Evolutionary conservation across 1,140 invertebrate genomes (phyloP).

Genomic region (Paralvinella palmiformis): DNA sequence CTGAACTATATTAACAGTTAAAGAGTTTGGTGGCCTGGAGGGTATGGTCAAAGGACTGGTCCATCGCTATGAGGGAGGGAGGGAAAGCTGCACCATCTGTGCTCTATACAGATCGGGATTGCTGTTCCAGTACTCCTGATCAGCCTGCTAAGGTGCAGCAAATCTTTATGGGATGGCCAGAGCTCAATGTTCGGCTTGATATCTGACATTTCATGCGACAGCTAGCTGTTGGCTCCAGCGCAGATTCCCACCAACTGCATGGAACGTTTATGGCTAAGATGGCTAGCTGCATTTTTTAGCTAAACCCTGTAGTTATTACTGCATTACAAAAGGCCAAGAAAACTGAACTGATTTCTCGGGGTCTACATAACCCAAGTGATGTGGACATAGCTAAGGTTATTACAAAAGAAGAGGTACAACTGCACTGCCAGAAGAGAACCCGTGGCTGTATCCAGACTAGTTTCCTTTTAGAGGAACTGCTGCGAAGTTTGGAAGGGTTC

Average conservation of each 20-base stretch:
- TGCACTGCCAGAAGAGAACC: constrained; percentile 25
- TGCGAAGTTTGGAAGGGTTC: constrained; percentile 12
- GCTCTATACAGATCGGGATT: background rate
- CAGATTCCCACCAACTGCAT: constrained; percentile 28
- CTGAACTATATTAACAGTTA: background rate
- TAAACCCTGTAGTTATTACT: constrained; percentile 18
- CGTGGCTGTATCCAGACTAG: constrained; percentile 20
- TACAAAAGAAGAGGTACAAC: constrained; percentile 19
- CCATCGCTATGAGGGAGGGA: background rate
- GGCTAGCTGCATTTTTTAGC: constrained; percentile 26
- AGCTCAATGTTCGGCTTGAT: constrained; percentile 24
- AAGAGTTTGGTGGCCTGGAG: background rate
- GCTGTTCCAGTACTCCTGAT: background rate
- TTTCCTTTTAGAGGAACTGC: constrained; percentile 16
- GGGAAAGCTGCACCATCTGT: background rate
- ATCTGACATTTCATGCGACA: constrained; percentile 35
- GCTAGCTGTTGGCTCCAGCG: constrained; percentile 22
- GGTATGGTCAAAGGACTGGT: background rate
- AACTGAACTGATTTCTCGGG: constrained; percentile 9
- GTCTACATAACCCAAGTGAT: constrained; percentile 17
- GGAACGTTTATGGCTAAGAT: constrained; percentile 24
- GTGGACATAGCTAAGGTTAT: constrained; percentile 13
- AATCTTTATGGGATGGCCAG: background rate
- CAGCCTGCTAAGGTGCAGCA: background rate
- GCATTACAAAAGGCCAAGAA: constrained; percentile 24